Evolutionary conservation across 2,888 invertebrate genomes (phyloP), one percentile per base, ranked within the genome.

Genomic region (Marronus borbonicus): DNA sequence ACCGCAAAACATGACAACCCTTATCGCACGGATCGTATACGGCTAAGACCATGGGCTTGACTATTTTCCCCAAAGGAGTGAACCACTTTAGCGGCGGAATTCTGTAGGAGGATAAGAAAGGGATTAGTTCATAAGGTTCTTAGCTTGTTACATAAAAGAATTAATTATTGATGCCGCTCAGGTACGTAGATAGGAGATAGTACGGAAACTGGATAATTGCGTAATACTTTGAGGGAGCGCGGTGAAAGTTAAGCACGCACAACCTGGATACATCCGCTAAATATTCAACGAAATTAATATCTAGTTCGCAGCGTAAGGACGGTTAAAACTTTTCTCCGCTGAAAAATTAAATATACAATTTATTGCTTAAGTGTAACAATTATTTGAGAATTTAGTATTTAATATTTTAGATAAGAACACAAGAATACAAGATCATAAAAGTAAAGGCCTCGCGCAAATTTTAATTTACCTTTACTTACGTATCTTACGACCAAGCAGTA

Each of bases 71-170:
- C 72, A 58, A 72, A 72, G 72, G 72, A 70, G 24, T 20, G 17
- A 36, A 58, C 72, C 20, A 20, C 39, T 58, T 72, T 72, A 72
- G 58, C 58, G 20, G 60, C 60, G 12, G 58, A 55, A 17, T 55
- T 28, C 31, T 50, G 55, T 55, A 36, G 17, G n/a, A 39, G 72
- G 60, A 74, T 74, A 74, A 74, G 72, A 74, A 60, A 60, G 60
- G 72, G 39, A 60, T 74, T 74, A 60, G 60, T 74, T 74, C 72
- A 60, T 44, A 49, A 74, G 72, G 60, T 62, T 44, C 60, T 74
- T 74, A 74, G 12, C 70, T 36, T 60, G 28, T 14, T 74, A 58
- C 60, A 74, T 60, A 60, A 60, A 74, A 74, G 72, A 74, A 62
- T 62, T 60, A 74, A 74, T 74, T 74, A 60, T 60, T 74, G 62